These are phyloP conservation scores for Neuroterus valhalla DNA, from an alignment of 1,140 invertebrate species.

Conservation along the genomic window DNA sequence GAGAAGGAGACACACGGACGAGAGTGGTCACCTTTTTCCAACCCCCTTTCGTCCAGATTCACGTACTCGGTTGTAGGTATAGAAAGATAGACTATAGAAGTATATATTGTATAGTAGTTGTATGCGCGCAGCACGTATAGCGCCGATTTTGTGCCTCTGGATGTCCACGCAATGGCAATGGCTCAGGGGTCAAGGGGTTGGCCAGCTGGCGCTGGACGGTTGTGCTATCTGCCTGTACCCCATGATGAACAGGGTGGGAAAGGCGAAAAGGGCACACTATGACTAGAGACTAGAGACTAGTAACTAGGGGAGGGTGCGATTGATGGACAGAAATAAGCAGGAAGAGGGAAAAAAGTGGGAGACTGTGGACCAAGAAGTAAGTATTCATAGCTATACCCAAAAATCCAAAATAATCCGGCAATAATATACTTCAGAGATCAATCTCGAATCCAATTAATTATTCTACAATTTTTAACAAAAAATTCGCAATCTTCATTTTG, in stretches of 20 bases:
- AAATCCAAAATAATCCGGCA: not conserved
- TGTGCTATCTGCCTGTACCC: slow-evolving; percentile 38
- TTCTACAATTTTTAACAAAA: too few relatives aligned
- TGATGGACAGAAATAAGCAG: not conserved
- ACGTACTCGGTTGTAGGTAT: too few relatives aligned
- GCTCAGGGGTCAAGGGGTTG: slow-evolving; percentile 44
- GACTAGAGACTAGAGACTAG: too few relatives aligned
- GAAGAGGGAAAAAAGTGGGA: slow-evolving; percentile 2
- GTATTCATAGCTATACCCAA: not conserved
- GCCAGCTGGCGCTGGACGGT: slow-evolving; percentile 41
- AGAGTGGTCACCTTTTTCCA: not conserved
- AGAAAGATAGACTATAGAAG: too few relatives aligned
- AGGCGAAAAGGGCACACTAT: slow-evolving; percentile 5
- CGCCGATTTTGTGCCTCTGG: slow-evolving; percentile 2
- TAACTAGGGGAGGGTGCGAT: slow-evolving; percentile 15
- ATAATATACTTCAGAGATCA: not conserved
- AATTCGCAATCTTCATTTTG: too few relatives aligned
- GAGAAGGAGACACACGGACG: slow-evolving; percentile 22
- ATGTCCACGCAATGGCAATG: slow-evolving; percentile 14
- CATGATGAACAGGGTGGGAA: slow-evolving; percentile 10
- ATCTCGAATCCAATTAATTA: not conserved
- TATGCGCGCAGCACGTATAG: not conserved
- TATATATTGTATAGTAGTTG: not conserved
- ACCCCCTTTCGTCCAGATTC: slow-evolving; percentile 25
- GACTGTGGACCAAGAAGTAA: slow-evolving; percentile 1